phyloP scores from a whole-genome alignment of 1,140 invertebrate species.

The Saccostrea echinata region DNA sequence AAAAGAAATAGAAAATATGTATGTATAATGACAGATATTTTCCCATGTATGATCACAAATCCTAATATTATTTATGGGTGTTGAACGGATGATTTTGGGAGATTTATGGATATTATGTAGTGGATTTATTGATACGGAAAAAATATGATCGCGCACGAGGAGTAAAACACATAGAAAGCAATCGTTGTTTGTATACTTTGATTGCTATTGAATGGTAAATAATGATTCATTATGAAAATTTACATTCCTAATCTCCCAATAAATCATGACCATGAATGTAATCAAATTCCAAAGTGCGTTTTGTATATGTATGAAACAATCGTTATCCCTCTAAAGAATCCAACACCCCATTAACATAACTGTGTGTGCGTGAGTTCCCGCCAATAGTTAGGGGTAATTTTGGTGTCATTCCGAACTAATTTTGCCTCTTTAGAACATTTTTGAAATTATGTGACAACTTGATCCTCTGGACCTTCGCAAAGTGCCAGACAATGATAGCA shows the following conservation, averaged over 20 bases:
- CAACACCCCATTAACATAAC: neutral
- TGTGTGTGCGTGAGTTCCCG: neutral
- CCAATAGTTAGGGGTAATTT: neutral
- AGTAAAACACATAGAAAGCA: neutral
- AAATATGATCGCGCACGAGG: neutral
- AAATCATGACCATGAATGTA: slow-evolving; percentile 26
- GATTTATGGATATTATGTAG: slow-evolving; percentile 12
- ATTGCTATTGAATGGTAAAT: neutral
- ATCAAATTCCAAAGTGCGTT: slow-evolving; percentile 27
- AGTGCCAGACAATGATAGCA: neutral
- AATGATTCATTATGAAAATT: slow-evolving; percentile 14
- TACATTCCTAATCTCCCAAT: slow-evolving; percentile 8
- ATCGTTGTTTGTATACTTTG: neutral
- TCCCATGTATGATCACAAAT: neutral
- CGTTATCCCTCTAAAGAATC: neutral
- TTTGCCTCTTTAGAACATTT: neutral
- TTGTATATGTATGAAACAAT: slow-evolving; percentile 9
- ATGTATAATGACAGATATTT: neutral
- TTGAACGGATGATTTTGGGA: neutral
- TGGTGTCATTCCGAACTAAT: neutral
- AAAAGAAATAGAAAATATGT: neutral
- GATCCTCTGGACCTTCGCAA: neutral
- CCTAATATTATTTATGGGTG: neutral
- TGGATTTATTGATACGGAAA: slow-evolving; percentile 1
- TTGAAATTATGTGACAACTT: slow-evolving; percentile 37